These are phyloP conservation scores for Heliconius congener DNA, from an alignment of 1,140 invertebrate genomes.

Conservation along the genomic window DNA sequence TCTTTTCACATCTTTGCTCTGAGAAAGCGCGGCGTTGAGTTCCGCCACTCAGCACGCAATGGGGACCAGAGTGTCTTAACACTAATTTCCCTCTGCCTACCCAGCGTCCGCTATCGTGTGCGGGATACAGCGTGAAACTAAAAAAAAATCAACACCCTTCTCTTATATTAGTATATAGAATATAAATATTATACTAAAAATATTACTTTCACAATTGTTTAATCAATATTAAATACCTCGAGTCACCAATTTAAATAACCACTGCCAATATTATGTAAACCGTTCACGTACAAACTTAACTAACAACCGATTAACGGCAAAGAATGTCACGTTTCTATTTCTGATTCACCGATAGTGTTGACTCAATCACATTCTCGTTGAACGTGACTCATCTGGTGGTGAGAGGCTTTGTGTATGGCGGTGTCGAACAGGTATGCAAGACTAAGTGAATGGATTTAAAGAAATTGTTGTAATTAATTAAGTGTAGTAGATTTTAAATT, in stretches of 20 bases:
- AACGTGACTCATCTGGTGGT: slow-evolving; percentile 19
- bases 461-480: background rate
- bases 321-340: slow-evolving; percentile 22
- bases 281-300: slow-evolving; percentile 16
- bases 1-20: no score
- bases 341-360: slow-evolving; percentile 35
- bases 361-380: slow-evolving; percentile 23
- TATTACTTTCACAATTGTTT: background rate
- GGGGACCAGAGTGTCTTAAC: background rate
- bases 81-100: background rate
- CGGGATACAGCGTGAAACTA: background rate
- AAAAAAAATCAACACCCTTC: background rate
- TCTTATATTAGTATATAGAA: background rate
- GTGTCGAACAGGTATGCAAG: background rate
- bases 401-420: background rate
- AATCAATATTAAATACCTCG: background rate
- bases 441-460: slow-evolving; percentile 2
- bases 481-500: background rate
- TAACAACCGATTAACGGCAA: slow-evolving; percentile 17
- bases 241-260: background rate
- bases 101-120: no score
- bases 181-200: background rate
- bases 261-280: slow-evolving; percentile 16
- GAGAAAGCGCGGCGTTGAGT: no score
- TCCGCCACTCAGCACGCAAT: no score